Conservation (phyloP, 2,113 vertebrate species). For the Vidua chalybeata region DNA sequence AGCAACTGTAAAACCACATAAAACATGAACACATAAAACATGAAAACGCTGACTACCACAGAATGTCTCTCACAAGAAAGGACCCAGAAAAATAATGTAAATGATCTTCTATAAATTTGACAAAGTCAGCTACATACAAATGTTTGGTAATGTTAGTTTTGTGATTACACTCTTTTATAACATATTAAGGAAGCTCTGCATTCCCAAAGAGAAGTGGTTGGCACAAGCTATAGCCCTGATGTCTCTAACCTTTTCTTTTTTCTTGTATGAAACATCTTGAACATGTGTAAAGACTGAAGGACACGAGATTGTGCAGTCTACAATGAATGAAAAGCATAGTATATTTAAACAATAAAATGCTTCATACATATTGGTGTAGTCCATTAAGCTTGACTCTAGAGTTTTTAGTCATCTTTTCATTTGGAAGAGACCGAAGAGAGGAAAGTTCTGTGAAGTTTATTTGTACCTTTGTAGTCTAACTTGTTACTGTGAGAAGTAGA, state of each 20-base stretch:
- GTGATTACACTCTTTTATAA: not conserved
- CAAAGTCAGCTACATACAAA: not conserved
- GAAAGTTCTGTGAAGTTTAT: not conserved
- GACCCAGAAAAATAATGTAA: not conserved
- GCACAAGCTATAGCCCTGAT: not conserved
- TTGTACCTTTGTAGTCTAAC: not conserved
- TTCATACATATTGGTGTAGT: not conserved
- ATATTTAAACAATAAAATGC: not conserved
- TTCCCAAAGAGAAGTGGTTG: fast-evolving
- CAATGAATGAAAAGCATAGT: not conserved
- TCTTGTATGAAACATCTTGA: not conserved
- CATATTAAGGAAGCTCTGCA: not conserved
- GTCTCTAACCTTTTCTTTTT: not conserved
- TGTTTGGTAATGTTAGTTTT: not conserved
- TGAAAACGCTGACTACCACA: too few relatives aligned
- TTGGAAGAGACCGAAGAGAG: not conserved
- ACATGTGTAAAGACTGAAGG: not conserved
- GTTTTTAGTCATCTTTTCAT: not conserved
- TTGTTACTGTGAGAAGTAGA: conserved; percentile 16
- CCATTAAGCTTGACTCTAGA: not conserved
- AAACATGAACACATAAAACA: too few relatives aligned
- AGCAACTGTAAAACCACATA: too few relatives aligned
- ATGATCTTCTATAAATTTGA: not conserved
- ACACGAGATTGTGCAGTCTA: not conserved
- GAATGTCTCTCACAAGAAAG: not conserved